Evolutionary conservation across 2,888 invertebrate genomes (phyloP).

Genomic region (Lymantria dispar): DNA sequence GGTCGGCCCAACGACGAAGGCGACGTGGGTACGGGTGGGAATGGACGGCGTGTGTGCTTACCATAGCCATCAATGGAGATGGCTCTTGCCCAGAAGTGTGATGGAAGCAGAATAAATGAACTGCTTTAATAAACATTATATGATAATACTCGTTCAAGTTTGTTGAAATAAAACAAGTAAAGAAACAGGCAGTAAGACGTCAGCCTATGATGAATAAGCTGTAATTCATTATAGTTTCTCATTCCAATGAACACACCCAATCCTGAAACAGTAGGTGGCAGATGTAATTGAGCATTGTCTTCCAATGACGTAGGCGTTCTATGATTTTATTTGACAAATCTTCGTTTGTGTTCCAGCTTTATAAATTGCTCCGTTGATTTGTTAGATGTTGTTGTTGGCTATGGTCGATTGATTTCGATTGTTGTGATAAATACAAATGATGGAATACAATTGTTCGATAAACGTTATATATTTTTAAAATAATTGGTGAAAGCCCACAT

Average conservation of each 20-base stretch:
- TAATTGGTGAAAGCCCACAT: slow-evolving; percentile 1
- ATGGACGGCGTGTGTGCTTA: too few species aligned
- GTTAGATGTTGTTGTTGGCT: slow-evolving; percentile 28
- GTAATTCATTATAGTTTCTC: slow-evolving; percentile 41
- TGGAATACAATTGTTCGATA: slow-evolving; percentile 3
- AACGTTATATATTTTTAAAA: slow-evolving; percentile 1
- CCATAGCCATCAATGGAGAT: too few species aligned
- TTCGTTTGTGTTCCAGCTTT: slow-evolving; percentile 33
- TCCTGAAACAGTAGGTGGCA: slow-evolving; percentile 60
- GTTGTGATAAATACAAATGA: slow-evolving; percentile 11
- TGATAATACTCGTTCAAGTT: neutral
- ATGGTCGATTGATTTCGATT: slow-evolving; percentile 15
- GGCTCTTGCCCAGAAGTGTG: too few species aligned
- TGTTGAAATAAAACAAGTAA: slow-evolving; percentile 9
- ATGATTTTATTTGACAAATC: slow-evolving; percentile 46
- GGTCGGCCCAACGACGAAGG: too few species aligned
- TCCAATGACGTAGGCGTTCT: slow-evolving; percentile 51
- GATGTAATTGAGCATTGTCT: slow-evolving; percentile 72
- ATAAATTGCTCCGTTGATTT: slow-evolving; percentile 43
- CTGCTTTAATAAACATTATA: too few species aligned
- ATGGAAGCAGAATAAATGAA: too few species aligned
- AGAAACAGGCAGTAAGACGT: slow-evolving; percentile 20
- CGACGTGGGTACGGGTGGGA: too few species aligned
- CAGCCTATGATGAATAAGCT: slow-evolving; percentile 38
- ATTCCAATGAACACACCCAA: slow-evolving; percentile 28